Evolutionary conservation across 1,140 invertebrate species (phyloP), one percentile per base, ranked within the genome.

Genomic region (Antheraea mylitta): DNA sequence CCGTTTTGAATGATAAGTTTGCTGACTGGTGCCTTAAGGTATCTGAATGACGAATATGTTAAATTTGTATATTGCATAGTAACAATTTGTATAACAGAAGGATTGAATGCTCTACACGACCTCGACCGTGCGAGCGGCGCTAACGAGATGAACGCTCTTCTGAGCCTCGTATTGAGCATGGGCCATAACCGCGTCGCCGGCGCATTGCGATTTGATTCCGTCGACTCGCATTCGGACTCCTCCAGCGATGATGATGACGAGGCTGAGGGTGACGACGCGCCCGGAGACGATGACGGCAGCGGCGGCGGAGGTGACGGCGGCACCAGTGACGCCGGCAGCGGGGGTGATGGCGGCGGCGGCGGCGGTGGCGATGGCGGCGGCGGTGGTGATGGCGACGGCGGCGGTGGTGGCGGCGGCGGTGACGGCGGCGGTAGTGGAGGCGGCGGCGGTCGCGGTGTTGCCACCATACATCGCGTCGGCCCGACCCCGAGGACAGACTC

Each of bases 111-210:
- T 13, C 78, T 93, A 0, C 91, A 92, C 80, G 90, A 92, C 63
- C 70, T 93, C 67, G 85, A 91, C 71, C 71, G 71, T 7, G 80
- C 82, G 66, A 83, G 71, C 61, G 92, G 92, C n/a, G 87, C 86
- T 7, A 83, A 86, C 69, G 92, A 93, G 74, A 92, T 93, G 90
- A 93, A 92, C 73, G 92, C 92, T 7, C 80, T 93, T 0, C 75
- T 93, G n/a, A 89, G 85, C 66, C 82, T 92, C 30, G 90, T 93
- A 42, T 82, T 93, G 36, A 87, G 83, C 67, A 92, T 92, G 90
- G 90, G 89, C 11, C 81, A 87, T 61, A 86, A 87, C 74, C 73
- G 85, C 58, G 83, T 86, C 16, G 86, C 89, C 65, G 90, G 87
- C 8, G 85, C 89, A 38, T 70, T 90, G 63, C 83, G 86, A 18